These are phyloP conservation scores for Ceratina japonica DNA, from an alignment of 1,140 invertebrate genomes.

Conservation along the genomic window DNA sequence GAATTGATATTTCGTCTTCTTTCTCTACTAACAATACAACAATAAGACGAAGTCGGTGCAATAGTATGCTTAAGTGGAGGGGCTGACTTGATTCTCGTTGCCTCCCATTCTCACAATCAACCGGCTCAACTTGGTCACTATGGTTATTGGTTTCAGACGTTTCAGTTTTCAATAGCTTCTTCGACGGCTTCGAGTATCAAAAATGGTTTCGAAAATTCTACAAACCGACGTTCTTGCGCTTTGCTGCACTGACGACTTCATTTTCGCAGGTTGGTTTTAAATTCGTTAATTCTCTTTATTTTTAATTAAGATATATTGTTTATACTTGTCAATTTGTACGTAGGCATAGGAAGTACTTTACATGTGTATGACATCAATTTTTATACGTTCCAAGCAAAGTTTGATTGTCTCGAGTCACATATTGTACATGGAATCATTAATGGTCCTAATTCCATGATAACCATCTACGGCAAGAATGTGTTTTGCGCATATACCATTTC, in stretches of 20 bases:
- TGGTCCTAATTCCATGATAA: constrained; percentile 66
- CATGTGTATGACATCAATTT: constrained; percentile 68
- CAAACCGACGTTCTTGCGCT: constrained; percentile 78
- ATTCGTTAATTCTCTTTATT: not conserved
- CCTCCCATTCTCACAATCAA: too few relatives aligned
- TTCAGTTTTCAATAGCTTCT: too few relatives aligned
- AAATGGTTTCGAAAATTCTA: constrained; percentile 67
- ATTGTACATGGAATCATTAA: constrained; percentile 79
- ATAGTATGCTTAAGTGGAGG: too few relatives aligned
- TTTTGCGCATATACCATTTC: constrained; percentile 69
- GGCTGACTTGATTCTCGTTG: too few relatives aligned
- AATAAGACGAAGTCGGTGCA: too few relatives aligned
- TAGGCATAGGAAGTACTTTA: constrained; percentile 78
- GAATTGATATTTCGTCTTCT: too few relatives aligned
- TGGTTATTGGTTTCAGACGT: too few relatives aligned
- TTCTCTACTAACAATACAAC: too few relatives aligned
- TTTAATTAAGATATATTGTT: not conserved
- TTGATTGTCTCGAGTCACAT: constrained; percentile 73
- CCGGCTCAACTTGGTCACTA: too few relatives aligned
- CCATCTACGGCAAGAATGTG: constrained; percentile 78
- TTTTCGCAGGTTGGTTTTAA: constrained; percentile 75
- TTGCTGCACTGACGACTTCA: constrained; percentile 68
- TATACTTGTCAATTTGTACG: constrained; percentile 19
- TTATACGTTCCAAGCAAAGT: constrained; percentile 67
- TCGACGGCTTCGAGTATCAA: too few relatives aligned